phyloP scores from a whole-genome alignment of 2,888 invertebrate species.

The Oegoconia quadripuncta region DNA sequence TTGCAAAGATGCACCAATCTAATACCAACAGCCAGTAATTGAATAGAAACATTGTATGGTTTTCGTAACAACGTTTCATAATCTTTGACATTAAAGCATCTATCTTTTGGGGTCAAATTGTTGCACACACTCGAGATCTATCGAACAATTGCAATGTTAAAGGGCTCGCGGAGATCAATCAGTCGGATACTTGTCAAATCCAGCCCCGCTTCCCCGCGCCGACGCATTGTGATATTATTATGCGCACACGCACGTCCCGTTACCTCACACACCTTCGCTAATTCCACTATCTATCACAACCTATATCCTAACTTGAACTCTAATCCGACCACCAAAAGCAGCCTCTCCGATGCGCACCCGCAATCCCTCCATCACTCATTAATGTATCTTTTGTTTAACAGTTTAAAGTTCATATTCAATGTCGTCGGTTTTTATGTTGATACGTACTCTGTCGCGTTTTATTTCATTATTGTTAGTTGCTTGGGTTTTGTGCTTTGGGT shows the following conservation, averaged over 20 bases:
- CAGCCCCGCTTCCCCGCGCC: constrained; percentile 23
- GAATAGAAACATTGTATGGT: no score
- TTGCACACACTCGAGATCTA: not conserved
- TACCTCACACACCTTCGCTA: constrained; percentile 22
- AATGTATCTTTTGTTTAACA: not conserved
- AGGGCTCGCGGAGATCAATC: constrained; percentile 26
- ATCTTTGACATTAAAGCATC: no score
- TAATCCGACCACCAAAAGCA: not conserved
- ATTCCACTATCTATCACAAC: constrained; percentile 1
- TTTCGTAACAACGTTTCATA: no score
- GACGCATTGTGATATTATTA: constrained; percentile 23
- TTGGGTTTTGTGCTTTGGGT: not conserved
- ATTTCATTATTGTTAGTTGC: not conserved
- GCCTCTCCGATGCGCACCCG: not conserved
- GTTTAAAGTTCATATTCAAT: not conserved
- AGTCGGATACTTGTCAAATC: constrained; percentile 25
- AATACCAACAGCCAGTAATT: no score
- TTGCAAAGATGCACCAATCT: no score
- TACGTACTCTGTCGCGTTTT: not conserved
- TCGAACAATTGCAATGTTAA: not conserved
- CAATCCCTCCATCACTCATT: not conserved
- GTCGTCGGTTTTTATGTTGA: not conserved
- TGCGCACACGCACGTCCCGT: constrained; percentile 32
- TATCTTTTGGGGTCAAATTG: no score
- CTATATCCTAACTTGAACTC: not conserved